Evolutionary conservation across 2,113 vertebrate genomes (phyloP).

Genomic region (Eclectus roratus): DNA sequence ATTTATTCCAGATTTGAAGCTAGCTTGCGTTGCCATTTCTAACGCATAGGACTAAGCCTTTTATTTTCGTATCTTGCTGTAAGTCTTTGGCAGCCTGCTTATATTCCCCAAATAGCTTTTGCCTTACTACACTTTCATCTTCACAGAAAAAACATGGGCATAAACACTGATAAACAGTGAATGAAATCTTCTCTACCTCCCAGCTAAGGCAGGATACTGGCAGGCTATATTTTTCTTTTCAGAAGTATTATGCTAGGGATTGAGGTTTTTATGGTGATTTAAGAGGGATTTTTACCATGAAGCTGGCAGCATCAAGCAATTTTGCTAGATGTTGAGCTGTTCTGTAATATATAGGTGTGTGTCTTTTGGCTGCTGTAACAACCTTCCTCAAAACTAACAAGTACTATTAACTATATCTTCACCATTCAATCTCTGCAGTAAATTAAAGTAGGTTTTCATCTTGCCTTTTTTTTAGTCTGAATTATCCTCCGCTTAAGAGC

Average conservation of each 20-base stretch:
- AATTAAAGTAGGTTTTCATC: background rate
- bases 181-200: constrained; percentile 57
- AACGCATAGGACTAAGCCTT: background rate
- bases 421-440: background rate
- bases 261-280: constrained; percentile 64
- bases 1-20: background rate
- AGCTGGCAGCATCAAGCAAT: background rate
- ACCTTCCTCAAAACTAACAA: background rate
- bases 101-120: constrained; percentile 47
- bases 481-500: background rate
- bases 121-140: constrained; percentile 59
- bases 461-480: background rate
- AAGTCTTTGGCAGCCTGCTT: constrained; percentile 38
- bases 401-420: background rate
- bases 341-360: background rate
- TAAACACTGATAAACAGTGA: constrained; percentile 62
- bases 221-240: constrained; percentile 61
- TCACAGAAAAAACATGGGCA: constrained; percentile 52
- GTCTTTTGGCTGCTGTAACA: background rate
- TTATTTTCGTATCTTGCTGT: constrained; percentile 36
- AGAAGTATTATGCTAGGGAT: constrained; percentile 50
- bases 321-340: background rate
- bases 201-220: constrained; percentile 30
- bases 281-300: constrained; percentile 41
- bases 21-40: constrained; percentile 5